Evolutionary conservation across 1,140 invertebrate genomes (phyloP), one percentile per base, ranked within the genome.

Genomic region (Lutraria rhynchaena): DNA sequence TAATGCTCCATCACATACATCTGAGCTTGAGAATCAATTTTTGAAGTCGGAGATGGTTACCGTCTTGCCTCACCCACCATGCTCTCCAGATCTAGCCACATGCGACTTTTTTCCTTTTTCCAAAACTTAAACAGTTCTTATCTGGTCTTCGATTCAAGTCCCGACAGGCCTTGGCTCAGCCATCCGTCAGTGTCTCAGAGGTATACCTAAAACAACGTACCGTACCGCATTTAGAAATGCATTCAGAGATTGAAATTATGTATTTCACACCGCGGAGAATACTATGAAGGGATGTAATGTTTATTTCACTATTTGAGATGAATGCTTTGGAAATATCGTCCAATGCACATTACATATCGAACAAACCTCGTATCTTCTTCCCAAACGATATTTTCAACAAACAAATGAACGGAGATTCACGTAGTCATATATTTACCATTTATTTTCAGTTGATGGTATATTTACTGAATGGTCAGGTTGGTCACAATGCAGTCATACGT

Each of bases 401-500:
- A n/a, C n/a, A n/a, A n/a, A n/a, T n/a, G n/a, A n/a, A n/a, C n/a
- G n/a, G n/a, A n/a, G n/a, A n/a, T n/a, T n/a, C n/a, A n/a, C n/a
- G n/a, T n/a, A n/a, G n/a, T n/a, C n/a, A n/a, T n/a, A n/a, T n/a
- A n/a, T n/a, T n/a, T n/a, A n/a, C n/a, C n/a, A n/a, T n/a, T n/a
- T n/a, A n/a, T 27, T 78, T 82, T 37, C 35, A 91, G 90, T 91
- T 29, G 87, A 90, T 83, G 90, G 90, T 13, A 70, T 83, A 33
- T 91, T 84, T 82, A 60, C 55, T 13, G 69, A 78, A n/a, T 96
- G 73, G 94, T 94, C 4, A 94, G 95, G 35, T 95, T 99, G 97
- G 97, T 95, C 96, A 5, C 93, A 95, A 2, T 99, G 98, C 92
- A 97, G 95, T 85, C 95, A 96, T 0, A 96, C 96, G 0, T 99